Base-by-base conservation (phyloP, 2,113 vertebrate genomes). In the Labeo catla region DNA sequence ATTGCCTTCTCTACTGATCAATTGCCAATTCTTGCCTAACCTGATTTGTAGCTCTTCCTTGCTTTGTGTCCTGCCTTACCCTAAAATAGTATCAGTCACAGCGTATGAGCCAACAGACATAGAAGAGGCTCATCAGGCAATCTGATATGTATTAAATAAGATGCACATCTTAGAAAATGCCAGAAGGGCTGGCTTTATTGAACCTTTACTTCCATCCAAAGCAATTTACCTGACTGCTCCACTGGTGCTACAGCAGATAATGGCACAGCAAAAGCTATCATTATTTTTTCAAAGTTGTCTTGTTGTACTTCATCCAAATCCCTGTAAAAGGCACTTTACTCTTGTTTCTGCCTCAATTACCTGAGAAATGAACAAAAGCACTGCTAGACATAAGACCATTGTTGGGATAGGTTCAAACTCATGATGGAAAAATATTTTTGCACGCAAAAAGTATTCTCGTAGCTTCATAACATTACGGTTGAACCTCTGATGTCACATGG, bases 151-250 rank as follows among this genome's bases (percentile, higher is more conserved):
- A 9, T 19, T 57, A 57, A 70, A 34, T 8, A 19, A 70, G 16
- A 36, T 39, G 15, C 34, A 39, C 13, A 70, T 39, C 12, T 70
- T 12, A 39, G 6, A 70, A 36, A 36, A 70, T 70, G 66, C 28
- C 34, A 39, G 36, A 70, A 13, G 66, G 68, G 34, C 6, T 83
- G 10, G 10, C 15, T 9, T 36, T 8, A 50, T 36, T 49, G 63
- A 68, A 59, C n/a, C 65, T 21, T 70, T 83, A 16, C 4, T 43
- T 72, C 13, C 81, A 47, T 74, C 49, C 34, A 57, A 7, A 72
- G 81, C 34, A 83, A 72, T 73, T 83, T 45, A 23, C 70, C 49
- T 39, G 50, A 10, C 81, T 83, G 34, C 23, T 54, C 50, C 50
- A 54, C 13, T 39, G 11, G 54, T 59, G 36, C 5, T 39, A 49